Conservation (phyloP, 92 coral and sea anemone species). For the Virgularia gustaviana region DNA sequence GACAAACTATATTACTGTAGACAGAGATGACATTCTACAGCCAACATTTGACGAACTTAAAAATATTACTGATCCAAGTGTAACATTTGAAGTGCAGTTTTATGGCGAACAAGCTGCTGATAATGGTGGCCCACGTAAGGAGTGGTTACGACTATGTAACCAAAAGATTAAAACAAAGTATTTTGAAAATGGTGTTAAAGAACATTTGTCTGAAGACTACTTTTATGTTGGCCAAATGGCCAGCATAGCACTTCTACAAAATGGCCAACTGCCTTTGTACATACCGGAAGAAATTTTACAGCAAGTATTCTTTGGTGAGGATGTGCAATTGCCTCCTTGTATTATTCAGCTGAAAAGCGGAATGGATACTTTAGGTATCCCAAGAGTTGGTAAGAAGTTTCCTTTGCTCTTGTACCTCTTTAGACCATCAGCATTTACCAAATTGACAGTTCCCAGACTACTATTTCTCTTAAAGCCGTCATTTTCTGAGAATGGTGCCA, state of each 20-base stretch:
- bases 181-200: conserved; percentile 52
- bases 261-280: conserved; percentile 49
- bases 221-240: conserved; percentile 49
- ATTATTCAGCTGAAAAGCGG: conserved; percentile 44
- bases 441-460: conserved; percentile 36
- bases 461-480: conserved; percentile 34
- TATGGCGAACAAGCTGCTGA: conserved; percentile 53
- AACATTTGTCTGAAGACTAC: conserved; percentile 53
- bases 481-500: conserved; percentile 53
- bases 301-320: conserved; percentile 33
- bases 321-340: conserved; percentile 14
- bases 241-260: conserved; percentile 54
- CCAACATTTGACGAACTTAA: conserved; percentile 60
- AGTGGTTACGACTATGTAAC: conserved; percentile 54
- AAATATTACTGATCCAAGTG: conserved; percentile 38
- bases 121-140: conserved; percentile 56
- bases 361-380: conserved; percentile 54
- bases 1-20: conserved; percentile 58
- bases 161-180: conserved; percentile 44
- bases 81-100: conserved; percentile 49
- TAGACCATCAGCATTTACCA: conserved; percentile 38
- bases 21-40: conserved; percentile 52
- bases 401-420: conserved; percentile 51
- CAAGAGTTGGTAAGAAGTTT: conserved; percentile 33
- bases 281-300: conserved; percentile 44